Base-by-base conservation (phyloP, 2,888 invertebrate species). In the Malacosoma neustria region DNA sequence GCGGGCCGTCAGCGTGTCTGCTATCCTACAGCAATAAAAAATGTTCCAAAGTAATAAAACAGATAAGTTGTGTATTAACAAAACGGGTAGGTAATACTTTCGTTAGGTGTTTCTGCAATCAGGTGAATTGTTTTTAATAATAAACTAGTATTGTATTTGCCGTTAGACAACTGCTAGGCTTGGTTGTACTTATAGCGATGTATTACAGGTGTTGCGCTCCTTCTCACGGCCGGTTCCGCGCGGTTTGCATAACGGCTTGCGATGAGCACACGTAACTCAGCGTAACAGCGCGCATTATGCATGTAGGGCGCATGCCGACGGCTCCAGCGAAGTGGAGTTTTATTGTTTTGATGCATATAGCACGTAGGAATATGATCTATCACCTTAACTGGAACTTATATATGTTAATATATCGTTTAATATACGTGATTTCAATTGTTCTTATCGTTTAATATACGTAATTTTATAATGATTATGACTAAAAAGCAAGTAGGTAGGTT, bases 171-270 rank as follows among this genome's bases (percentile, higher is more conserved):
- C 50, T 59, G 55, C 46, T 44, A 48, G 59, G 61, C 48, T 59
- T 52, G 54, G 59, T 55, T 54, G 42, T 55, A 41, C 44, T 49
- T 34, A 46, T 44, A 48, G 48, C 43, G 41, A 45, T 58, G 59
- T 67, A 64, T 67, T 72, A 64, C 72, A 71, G 67, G 71, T 69
- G 69, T 65, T 72, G 72, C 63, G 57, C 70, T 50, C 67, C 61
- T 80, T 82, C 81, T 77, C 79, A 80, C 74, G 73, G 51, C 60
- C 60, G 52, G 73, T 73, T 77, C 71, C 71, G 70, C 54, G 61
- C 59, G 46, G 59, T 72, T 80, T 82, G 75, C 81, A 70, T 77
- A 81, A 81, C 70, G 50, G 59, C 55, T 40, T 36, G 57, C 58
- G 54, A 61, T 45, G 38, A 38, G 51, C 49, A 48, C 70, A 77